These are phyloP conservation scores for Gallinago undulata DNA, from an alignment of 2,113 vertebrate species.

Conservation along the genomic window DNA sequence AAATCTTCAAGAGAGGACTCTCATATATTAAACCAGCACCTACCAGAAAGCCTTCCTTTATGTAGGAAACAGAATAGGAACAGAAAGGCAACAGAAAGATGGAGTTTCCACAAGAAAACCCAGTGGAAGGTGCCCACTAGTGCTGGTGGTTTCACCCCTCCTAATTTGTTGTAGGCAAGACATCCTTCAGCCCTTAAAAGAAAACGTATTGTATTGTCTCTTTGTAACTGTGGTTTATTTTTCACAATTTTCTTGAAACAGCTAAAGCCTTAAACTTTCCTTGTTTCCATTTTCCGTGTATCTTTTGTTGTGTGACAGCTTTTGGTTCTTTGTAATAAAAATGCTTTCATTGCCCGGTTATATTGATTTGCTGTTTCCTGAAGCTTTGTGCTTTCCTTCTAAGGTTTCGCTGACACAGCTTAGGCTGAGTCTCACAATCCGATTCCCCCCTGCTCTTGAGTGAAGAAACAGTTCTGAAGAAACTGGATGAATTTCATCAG, in stretches of 20 bases:
- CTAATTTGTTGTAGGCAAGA: not conserved
- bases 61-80: not conserved
- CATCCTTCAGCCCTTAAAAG: not conserved
- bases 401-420: not conserved
- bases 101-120: not conserved
- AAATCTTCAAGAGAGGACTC: not conserved
- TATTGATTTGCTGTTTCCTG: constrained; percentile 30
- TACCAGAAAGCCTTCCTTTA: not conserved
- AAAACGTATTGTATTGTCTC: not conserved
- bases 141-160: not conserved
- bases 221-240: not conserved
- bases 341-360: not conserved
- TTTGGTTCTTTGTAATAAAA: constrained; percentile 36
- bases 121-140: not conserved
- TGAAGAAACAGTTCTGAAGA: not conserved
- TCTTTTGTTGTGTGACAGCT: not conserved
- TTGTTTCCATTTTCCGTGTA: not conserved
- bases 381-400: not conserved
- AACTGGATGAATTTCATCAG: not conserved
- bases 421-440: not conserved
- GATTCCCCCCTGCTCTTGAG: not conserved
- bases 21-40: not conserved
- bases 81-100: not conserved
- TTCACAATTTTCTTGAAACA: not conserved
- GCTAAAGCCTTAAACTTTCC: not conserved